Conservation (phyloP, 2,888 invertebrate genomes). For the Lithosia quadra region DNA sequence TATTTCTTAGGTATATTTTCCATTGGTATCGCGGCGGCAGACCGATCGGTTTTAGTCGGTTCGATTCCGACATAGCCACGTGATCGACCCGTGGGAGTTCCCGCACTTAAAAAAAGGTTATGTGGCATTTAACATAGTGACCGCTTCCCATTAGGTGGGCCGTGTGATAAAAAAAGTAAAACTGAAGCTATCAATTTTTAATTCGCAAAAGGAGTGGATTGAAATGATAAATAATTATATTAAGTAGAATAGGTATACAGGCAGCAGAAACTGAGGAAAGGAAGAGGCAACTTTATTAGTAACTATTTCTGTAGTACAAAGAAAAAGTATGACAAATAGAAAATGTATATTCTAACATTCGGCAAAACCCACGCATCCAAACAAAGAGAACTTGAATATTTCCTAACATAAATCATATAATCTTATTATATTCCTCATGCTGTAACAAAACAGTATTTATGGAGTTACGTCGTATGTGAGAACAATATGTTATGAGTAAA, state of each 20-base stretch:
- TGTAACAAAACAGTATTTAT: constrained; percentile 24
- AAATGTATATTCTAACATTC: constrained; percentile 33
- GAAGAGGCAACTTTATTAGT: background rate
- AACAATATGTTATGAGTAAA: constrained; percentile 12
- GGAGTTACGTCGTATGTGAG: constrained; percentile 15
- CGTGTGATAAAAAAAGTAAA: too few species aligned
- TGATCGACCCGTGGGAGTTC: too few species aligned
- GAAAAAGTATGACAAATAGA: background rate
- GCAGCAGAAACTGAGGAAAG: background rate
- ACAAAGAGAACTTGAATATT: constrained; percentile 35
- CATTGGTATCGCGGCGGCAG: too few species aligned
- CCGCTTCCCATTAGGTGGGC: too few species aligned
- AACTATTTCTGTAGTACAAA: background rate
- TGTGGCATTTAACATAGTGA: background rate
- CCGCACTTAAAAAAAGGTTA: too few species aligned
- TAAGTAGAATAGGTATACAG: background rate
- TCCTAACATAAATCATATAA: constrained; percentile 46
- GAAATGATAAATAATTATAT: background rate
- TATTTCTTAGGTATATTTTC: too few species aligned
- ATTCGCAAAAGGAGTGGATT: background rate
- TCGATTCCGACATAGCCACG: too few species aligned
- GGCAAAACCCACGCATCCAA: constrained; percentile 26
- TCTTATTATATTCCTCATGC: constrained; percentile 29
- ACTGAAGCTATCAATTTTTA: background rate
- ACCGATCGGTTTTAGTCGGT: too few species aligned